A percentile compares a stretch with the other conserved stretches of the same genome.
Evolutionary conservation across 2,797 vertebrate genomes (phyloP).

Genomic region (Cetoscarus ocellatus): DNA sequence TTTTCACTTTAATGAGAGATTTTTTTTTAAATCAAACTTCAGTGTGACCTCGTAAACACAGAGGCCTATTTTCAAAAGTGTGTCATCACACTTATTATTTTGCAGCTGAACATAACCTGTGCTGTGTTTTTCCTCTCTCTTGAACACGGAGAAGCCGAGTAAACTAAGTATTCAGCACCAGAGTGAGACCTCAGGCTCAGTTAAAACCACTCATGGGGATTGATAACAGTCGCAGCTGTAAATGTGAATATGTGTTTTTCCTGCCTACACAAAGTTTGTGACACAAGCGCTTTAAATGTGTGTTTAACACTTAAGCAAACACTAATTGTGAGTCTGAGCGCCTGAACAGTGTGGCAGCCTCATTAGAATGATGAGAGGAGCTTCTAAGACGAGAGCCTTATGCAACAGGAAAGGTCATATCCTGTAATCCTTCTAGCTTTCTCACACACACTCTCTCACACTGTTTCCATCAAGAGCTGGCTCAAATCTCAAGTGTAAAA

Average conservation of each 20-base stretch:
- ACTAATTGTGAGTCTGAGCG: constrained; percentile 33
- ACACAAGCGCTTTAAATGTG: constrained; percentile 15
- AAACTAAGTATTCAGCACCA: constrained; percentile 11
- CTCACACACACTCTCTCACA: constrained; percentile 7
- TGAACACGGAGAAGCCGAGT: not conserved
- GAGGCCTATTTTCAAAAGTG: not conserved
- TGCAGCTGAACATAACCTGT: constrained; percentile 4
- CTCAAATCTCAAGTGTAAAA: constrained; percentile 46
- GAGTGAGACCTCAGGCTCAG: constrained; percentile 24
- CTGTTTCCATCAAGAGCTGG: constrained; percentile 21
- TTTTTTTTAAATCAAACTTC: constrained; percentile 20
- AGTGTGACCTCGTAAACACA: constrained; percentile 16
- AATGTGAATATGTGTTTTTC: not conserved
- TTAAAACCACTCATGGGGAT: constrained; percentile 14
- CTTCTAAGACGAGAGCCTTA: constrained; percentile 41
- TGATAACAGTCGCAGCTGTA: constrained; percentile 10
- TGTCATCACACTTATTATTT: not conserved
- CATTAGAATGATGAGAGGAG: constrained; percentile 52
- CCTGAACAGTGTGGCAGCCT: constrained; percentile 38
- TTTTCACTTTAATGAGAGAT: constrained; percentile 22
- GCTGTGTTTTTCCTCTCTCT: not conserved
- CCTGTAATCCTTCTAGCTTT: constrained; percentile 8
- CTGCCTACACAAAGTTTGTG: not conserved
- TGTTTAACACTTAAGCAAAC: constrained; percentile 41
- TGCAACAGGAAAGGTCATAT: constrained; percentile 41